These are phyloP conservation scores for Albula glossodonta DNA, from an alignment of 2,113 vertebrate genomes.

Conservation along the genomic window DNA sequence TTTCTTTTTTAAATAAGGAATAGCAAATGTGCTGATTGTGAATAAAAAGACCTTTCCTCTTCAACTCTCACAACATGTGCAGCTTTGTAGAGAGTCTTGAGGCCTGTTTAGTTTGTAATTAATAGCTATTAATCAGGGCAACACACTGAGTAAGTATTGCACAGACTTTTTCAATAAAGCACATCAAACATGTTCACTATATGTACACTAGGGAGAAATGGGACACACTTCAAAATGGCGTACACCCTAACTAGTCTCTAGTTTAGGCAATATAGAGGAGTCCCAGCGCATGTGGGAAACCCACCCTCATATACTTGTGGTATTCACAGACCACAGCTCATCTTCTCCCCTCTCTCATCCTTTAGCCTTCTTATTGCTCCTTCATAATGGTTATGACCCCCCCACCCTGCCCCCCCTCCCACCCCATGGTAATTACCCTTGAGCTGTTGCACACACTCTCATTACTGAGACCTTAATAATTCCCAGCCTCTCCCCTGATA, in stretches of 20 bases:
- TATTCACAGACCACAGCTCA: neutral
- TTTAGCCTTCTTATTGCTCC: neutral
- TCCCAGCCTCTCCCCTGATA: neutral
- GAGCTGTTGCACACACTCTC: slow-evolving; percentile 3
- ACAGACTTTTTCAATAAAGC: neutral
- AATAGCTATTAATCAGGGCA: neutral
- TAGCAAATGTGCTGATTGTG: neutral
- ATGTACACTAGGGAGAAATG: neutral
- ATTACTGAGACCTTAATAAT: neutral
- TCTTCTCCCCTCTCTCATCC: neutral
- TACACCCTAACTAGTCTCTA: neutral
- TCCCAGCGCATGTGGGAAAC: neutral
- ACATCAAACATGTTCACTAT: neutral
- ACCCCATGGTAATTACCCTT: neutral
- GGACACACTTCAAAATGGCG: neutral
- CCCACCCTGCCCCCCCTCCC: slow-evolving; percentile 12
- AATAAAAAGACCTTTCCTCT: neutral
- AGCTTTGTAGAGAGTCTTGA: neutral
- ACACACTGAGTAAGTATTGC: neutral
- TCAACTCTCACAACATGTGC: neutral
- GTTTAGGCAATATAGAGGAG: neutral
- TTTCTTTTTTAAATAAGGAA: neutral
- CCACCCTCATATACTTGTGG: neutral
- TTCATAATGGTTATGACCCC: neutral
- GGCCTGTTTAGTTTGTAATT: neutral